These are phyloP conservation scores for Daboia siamensis DNA, from an alignment of 2,113 vertebrate species.

Conservation along the genomic window DNA sequence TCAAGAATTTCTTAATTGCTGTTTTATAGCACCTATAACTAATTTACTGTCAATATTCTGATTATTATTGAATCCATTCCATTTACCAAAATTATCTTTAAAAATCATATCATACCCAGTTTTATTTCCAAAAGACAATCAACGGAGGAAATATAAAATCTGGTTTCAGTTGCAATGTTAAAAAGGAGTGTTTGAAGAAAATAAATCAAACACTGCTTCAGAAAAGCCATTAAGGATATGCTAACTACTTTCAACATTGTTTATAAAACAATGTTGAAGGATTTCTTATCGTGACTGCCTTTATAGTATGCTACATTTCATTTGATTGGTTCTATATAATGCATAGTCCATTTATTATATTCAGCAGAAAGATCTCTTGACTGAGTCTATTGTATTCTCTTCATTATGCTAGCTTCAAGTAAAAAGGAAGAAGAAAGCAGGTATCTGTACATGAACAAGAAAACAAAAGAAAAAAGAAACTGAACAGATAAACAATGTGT, in stretches of 20 bases:
- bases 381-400: constrained; percentile 44
- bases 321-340: constrained; percentile 44
- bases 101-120: constrained; percentile 7
- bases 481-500: constrained; percentile 69
- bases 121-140: background rate
- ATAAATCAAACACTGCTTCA: constrained; percentile 9
- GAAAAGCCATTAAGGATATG: constrained; percentile 35
- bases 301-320: constrained; percentile 45
- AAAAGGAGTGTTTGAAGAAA: constrained; percentile 7
- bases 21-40: background rate
- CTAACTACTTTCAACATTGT: constrained; percentile 39
- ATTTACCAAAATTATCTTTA: background rate
- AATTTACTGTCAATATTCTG: background rate
- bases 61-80: constrained; percentile 8
- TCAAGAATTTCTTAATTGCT: background rate
- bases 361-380: constrained; percentile 46
- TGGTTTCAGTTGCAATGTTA: constrained; percentile 23
- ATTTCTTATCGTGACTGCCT: constrained; percentile 27
- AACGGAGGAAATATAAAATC: constrained; percentile 7
- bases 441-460: constrained; percentile 63
- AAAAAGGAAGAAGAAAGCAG: constrained; percentile 46
- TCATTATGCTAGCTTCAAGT: constrained; percentile 60
- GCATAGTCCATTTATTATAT: constrained; percentile 31
- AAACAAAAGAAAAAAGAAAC: constrained; percentile 65
- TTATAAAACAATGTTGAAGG: constrained; percentile 48